Base-by-base conservation (phyloP, 2,888 invertebrate genomes). In the Macaria notata region DNA sequence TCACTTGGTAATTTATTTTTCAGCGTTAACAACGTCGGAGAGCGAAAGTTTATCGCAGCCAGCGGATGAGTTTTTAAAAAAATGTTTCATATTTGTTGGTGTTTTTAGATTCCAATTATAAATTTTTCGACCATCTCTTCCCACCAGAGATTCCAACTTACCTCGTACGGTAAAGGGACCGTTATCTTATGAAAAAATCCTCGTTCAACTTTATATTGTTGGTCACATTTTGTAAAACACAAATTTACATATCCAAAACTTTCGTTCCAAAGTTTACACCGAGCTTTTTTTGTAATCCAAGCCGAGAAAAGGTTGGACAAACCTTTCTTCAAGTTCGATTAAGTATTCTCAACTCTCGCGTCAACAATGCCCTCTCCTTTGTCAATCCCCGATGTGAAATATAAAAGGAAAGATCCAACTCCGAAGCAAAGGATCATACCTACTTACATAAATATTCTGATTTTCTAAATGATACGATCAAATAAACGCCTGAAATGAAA, bases 291-390 rank as follows among this genome's bases (percentile, higher is more conserved):
- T 63, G 53, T 63, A 59, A 59, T 59, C 57, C 50, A 54, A 63
- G 59, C 51, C 64, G 52, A 62, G 55, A 57, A 61, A 61, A 62
- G 48, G 57, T 54, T 59, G 46, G 42, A 39, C 54, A 55, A 56
- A 58, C 62, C 68, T 56, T 66, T 68, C 70, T 61, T 69, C 64
- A 67, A 61, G 65, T 68, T 67, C 66, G 64, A 73, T 63, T 72
- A n/a, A n/a, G n/a, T n/a, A 69, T 75, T 68, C 63, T 54, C 56
- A 54, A 69, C 75, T 68, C 63, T 54, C 56, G 55, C 65, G 63
- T 66, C 67, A 73, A 72, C 64, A 69, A 64, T 55, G 51, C 56
- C 64, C 64, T 63, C 69, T 68, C 61, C 62, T 71, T 68, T 55
- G 63, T 62, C 61, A 62, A 66, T 61, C 65, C 61, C 54, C 57